Base-by-base conservation (phyloP, 2,797 vertebrate genomes). In the Balearica regulorum region DNA sequence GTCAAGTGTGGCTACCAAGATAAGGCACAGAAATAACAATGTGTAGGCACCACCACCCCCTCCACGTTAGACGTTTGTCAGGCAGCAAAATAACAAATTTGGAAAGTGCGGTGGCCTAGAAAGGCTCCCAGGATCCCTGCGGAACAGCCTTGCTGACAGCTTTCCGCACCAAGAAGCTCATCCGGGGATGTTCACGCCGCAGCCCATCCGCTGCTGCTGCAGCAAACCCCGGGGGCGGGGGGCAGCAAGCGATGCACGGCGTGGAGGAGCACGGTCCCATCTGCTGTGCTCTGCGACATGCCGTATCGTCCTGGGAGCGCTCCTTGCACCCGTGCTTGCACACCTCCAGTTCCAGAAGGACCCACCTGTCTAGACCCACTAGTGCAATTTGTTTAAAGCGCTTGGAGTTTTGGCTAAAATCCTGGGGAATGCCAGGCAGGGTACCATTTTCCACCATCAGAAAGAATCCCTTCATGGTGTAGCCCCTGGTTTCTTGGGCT, bases 241-340 rank as follows among this genome's bases (percentile, higher is more conserved):
- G 15, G 2, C 10, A 3, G 35, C 31, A 29, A 20, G 43, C 0
- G 19, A 21, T 18, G 77, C 11, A 1, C 1, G 5, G n/a, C 1
- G 2, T 4, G 48, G 48, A 55, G 68, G 6, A 57, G 41, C 73
- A 3, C 2, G 1, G 5, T n/a, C 31, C 61, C 51, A 13, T 79
- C 72, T 83, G 87, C 92, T 3, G 11, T 1, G 54, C 54, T 39
- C 85, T 19, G 35, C 4, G 6, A 22, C 1, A 3, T 6, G 26
- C 18, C 6, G 1, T 6, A 7, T 5, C 2, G 0, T 8, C 35
- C 48, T 0, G 10, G 31, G 43, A 87, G 14, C 6, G 0, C 6
- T 8, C 43, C 49, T 25, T 14, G 46, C n/a, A 37, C 35, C 4
- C 6, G 13, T 6, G 39, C 48, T 9, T 9, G 48, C 39, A n/a